Percentiles rank a stretch among this genome's conserved stretches.
Evolutionary conservation across 1,140 invertebrate species (phyloP).

Genomic region (Neotoxoptera formosana): DNA sequence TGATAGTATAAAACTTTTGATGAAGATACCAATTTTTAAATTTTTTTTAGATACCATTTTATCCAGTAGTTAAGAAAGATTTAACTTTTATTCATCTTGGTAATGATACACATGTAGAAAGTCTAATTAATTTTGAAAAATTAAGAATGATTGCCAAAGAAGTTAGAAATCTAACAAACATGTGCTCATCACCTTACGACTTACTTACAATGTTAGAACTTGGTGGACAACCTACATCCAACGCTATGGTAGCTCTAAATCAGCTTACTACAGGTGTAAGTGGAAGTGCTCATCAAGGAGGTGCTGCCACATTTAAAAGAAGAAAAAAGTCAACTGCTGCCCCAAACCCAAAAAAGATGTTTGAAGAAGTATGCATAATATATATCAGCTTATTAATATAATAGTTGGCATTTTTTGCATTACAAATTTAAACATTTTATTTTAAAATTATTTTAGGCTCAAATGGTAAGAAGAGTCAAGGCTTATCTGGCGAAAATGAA

Average conservation of each 20-base stretch:
- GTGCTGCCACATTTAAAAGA: slow-evolving; percentile 86
- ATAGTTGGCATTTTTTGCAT: neutral
- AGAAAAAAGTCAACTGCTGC: slow-evolving; percentile 90
- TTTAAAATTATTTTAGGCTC: slow-evolving; percentile 69
- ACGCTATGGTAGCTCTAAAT: slow-evolving; percentile 87
- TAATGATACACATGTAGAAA: slow-evolving; percentile 93
- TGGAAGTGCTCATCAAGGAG: slow-evolving; percentile 66
- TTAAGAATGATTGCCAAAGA: slow-evolving; percentile 98
- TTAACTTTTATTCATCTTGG: slow-evolving; percentile 97
- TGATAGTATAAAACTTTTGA: neutral
- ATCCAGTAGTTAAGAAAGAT: slow-evolving; percentile 96
- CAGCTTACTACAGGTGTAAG: slow-evolving; percentile 74
- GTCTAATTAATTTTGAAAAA: slow-evolving; percentile 98
- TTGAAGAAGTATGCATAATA: slow-evolving; percentile 78
- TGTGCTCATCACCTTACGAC: slow-evolving; percentile 95
- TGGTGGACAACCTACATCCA: slow-evolving; percentile 84
- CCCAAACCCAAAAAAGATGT: slow-evolving; percentile 97
- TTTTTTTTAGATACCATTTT: slow-evolving; percentile 86
- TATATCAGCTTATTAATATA: neutral
- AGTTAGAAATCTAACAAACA: slow-evolving; percentile 90
- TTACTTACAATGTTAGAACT: slow-evolving; percentile 63
- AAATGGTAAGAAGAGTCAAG: slow-evolving; percentile 96
- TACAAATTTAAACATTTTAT: neutral
- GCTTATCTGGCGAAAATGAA: slow-evolving; percentile 93
- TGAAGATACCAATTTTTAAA: slow-evolving; percentile 42